phyloP scores from a whole-genome alignment of 2,888 invertebrate genomes.

The Tetramorium bicarinatum region DNA sequence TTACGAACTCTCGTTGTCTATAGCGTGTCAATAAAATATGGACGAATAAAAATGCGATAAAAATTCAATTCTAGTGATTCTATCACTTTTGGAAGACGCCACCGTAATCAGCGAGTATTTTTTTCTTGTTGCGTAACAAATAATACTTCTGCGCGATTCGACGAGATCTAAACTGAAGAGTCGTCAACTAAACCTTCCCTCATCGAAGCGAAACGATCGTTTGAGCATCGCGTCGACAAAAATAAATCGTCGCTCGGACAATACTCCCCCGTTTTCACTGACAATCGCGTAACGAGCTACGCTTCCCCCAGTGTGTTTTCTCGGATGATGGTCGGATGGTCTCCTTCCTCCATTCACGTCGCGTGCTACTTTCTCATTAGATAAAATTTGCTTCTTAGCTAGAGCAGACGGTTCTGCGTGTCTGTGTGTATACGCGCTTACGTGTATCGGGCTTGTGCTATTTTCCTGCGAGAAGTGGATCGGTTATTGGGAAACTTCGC shows the following conservation, averaged over 20 bases:
- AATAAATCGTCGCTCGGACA: not conserved
- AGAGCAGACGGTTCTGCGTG: not conserved
- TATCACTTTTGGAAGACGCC: not conserved
- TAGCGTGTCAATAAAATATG: not conserved
- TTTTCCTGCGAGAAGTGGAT: constrained; percentile 48
- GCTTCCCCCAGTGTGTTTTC: not conserved
- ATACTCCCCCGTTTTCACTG: not conserved
- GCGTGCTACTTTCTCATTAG: constrained; percentile 43
- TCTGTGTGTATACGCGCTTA: not conserved
- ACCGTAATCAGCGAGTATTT: not conserved
- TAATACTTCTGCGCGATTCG: not conserved
- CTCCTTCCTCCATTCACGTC: not conserved
- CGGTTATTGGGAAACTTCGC: constrained; percentile 61
- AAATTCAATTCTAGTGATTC: not conserved
- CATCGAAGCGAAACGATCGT: not conserved
- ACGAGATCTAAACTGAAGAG: not conserved
- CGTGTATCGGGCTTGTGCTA: constrained; percentile 30
- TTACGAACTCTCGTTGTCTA: not conserved
- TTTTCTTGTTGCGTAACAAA: not conserved
- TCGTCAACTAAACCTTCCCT: not conserved
- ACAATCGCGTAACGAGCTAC: constrained; percentile 5
- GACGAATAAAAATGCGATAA: not conserved
- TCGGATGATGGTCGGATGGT: no score
- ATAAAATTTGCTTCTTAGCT: constrained; percentile 41
- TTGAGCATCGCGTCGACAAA: not conserved